phyloP scores from a whole-genome alignment of 2,797 vertebrate genomes.

The Xenops minutus region DNA sequence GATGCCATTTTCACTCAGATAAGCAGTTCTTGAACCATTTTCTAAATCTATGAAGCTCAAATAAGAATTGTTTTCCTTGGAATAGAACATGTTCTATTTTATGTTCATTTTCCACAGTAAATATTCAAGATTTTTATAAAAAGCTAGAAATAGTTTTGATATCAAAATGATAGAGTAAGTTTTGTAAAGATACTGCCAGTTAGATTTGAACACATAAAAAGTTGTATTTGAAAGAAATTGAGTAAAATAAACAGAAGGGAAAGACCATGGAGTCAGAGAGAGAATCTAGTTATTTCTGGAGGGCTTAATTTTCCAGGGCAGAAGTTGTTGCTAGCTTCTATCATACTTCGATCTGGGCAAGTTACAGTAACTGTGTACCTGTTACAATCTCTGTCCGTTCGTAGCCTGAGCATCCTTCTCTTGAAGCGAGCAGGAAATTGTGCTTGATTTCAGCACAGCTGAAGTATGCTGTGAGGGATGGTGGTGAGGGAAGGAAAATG shows the following conservation, averaged over 20 bases:
- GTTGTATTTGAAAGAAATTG: neutral
- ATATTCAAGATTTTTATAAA: neutral
- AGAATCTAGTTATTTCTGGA: neutral
- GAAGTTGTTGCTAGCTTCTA: neutral
- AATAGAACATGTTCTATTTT: neutral
- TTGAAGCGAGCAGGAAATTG: neutral
- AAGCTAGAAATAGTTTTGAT: neutral
- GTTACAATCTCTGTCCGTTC: neutral
- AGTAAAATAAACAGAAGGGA: neutral
- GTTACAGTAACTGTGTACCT: neutral
- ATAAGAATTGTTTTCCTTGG: conserved; percentile 3
- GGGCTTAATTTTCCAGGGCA: neutral
- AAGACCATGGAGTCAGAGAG: neutral
- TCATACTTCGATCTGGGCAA: neutral
- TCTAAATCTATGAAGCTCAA: neutral
- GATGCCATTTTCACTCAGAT: conserved; percentile 8
- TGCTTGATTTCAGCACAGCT: neutral
- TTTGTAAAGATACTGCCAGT: neutral
- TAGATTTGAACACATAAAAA: neutral
- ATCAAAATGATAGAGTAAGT: neutral
- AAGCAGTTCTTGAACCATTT: conserved; percentile 8
- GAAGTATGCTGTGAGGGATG: neutral
- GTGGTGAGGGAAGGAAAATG: neutral
- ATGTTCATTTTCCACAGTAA: neutral
- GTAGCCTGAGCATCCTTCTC: neutral